Base-by-base conservation (phyloP, 2,113 vertebrate species). In the Strigops habroptila region DNA sequence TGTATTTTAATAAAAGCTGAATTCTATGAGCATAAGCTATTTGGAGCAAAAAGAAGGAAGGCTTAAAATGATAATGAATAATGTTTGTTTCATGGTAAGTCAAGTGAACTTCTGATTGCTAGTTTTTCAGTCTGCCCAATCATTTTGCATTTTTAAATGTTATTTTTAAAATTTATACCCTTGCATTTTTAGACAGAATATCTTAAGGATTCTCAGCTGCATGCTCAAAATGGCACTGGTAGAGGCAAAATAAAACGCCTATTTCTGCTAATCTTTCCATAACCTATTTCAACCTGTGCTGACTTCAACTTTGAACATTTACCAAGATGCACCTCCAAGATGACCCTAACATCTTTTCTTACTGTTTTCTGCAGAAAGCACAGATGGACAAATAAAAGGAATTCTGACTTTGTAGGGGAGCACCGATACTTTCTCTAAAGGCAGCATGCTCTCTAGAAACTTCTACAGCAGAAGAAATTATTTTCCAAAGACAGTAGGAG, bases 281-380 rank as follows among this genome's bases (percentile, higher is more conserved):
- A 74, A 53, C 2, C 3, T 79, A 22, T 55, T 79, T 27, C 37
- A 79, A 52, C 25, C 7, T 4, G 0, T 80, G 44, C 52, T 67
- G 37, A 31, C 27, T 86, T 53, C 44, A 91, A 3, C n/a, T 51
- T 63, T 46, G 12, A 69, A 39, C 8, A 55, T 51, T 64, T 87
- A 59, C 59, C 55, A 63, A 46, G 48, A 78, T 0, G 0, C 9
- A 37, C 60, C 12, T 62, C 44, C 43, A 44, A 1, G 1, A 3
- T 17, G 35, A 79, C 22, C 14, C 18, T 64, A 84, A 46, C 2
- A 46, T 17, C 2, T 85, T 70, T 79, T 39, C 31, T 68, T 69
- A 18, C 10, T n/a, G 31, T 55, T 78, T 78, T 83, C 64, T 90
- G n/a, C 63, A 70, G n/a, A 90, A 88, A 27, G 6, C 23, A 52